Evolutionary conservation across 2,888 invertebrate genomes (phyloP), one percentile per base, ranked within the genome.

Genomic region (Carabus problematicus): DNA sequence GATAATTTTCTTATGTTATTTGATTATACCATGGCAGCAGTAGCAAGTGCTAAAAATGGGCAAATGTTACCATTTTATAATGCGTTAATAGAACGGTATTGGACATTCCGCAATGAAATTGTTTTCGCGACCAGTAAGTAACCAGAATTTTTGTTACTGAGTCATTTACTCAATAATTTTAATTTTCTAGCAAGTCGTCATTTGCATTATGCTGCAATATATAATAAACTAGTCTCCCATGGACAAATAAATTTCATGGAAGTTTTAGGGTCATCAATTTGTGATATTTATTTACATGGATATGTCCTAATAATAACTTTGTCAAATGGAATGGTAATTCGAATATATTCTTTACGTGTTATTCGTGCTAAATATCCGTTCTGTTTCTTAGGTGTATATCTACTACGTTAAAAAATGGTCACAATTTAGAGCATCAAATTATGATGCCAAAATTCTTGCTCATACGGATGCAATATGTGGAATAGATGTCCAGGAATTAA

Each of bases 401-500:
- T 66, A 66, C 16, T 8, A 58, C 1, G 41, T 66, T 9, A 58
- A 66, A 39, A 43, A 66, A 41, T 66, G 66, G 66, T 40, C 58
- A 9, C 40, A 66, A 18, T 66, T 66, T 18, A 41, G 47, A n/a
- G 6, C 58, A 19, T 16, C 19, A 3, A 66, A 59, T 12, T 66
- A 59, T 43, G 49, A 66, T 16, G 47, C 40, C 12, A 40, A 14
- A 11, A 59, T 66, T 1, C 16, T 4, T 12, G 16, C 40, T 7
- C 14, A 41, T 49, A 56, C 42, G 16, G 39, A 66, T 7, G 49
- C 58, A 12, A 66, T 66, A 8, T 66, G 59, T 18, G 58, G 58
- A 41, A 58, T 59, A 16, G 66, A 66, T 66, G 58, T 66, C 8
- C 66, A 66, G 47, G 66, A 66, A 49, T 45, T 66, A 6, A 58